Evolutionary conservation across 2,797 vertebrate species (phyloP), one percentile per base, ranked within the genome.

Genomic region (Clarias fuscus): DNA sequence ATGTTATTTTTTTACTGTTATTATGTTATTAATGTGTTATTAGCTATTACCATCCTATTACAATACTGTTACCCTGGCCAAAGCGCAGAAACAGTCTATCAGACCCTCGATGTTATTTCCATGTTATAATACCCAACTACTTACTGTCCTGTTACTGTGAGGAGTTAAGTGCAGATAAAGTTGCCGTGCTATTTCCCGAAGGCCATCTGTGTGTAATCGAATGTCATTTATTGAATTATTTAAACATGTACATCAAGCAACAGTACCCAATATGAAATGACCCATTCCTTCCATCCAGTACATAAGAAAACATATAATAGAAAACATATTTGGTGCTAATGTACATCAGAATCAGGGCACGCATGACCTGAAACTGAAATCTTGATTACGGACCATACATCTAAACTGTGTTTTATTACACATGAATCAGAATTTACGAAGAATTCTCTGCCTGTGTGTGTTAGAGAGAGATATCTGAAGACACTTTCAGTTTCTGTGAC

Each of bases 381-480:
- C 72, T 15, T 76, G 70, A 24, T 72, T 72, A 22, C 24, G 43
- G 71, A 24, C 48, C 37, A 37, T 10, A 53, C 24, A 3, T 5
- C 17, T 27, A 11, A 4, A 10, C 33, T 22, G 37, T 43, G 37
- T 27, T 20, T 27, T 75, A 75, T 24, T n/a, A n/a, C 71, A n/a
- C 4, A 43, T 4, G 4, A 48, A n/a, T 8, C 37, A 24, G 11
- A 72, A 72, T 43, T 48, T 14, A 73, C 10, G 27, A 33, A 17
- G 6, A 70, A 18, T 20, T 70, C 65, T 67, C 6, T 20, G 15
- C 37, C 30, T 48, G 4, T 1, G 59, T 10, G 75, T 76, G 79
- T 94, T 93, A 98, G 90, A 98, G 95, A 0, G 96, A 93, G 86
- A 97, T 96, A 93, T 99, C 98, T 0, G 96, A 93, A 13, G 95